These are phyloP conservation scores for Daphoenositta chrysoptera DNA, from an alignment of 2,113 vertebrate species.

Conservation along the genomic window DNA sequence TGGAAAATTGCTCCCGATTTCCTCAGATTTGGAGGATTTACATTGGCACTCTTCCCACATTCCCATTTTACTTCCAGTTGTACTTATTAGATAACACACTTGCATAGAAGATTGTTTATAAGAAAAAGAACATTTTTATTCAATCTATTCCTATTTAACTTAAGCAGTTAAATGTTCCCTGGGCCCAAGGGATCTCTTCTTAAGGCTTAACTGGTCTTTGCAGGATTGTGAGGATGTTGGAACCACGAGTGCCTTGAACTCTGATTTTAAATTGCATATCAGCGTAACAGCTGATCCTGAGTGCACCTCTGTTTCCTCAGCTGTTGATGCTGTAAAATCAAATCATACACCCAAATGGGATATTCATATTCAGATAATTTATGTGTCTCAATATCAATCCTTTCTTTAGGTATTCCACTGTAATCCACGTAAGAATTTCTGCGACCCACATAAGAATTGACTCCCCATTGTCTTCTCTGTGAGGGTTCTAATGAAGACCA, in stretches of 20 bases:
- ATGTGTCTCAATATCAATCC: not conserved
- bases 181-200: not conserved
- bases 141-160: not conserved
- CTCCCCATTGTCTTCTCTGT: not conserved
- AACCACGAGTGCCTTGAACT: fast-evolving
- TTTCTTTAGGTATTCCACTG: not conserved
- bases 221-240: not conserved
- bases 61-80: conserved; percentile 13
- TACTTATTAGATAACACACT: not conserved
- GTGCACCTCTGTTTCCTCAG: not conserved
- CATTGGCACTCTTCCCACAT: not conserved
- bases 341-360: not conserved
- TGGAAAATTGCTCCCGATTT: not conserved
- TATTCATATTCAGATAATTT: not conserved
- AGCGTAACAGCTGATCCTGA: not conserved
- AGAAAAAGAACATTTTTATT: not conserved
- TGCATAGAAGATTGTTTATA: not conserved
- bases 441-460: not conserved
- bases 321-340: not conserved
- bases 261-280: not conserved
- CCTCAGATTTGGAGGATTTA: conserved; percentile 16
- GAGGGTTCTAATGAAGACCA: not conserved
- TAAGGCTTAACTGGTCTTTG: not conserved
- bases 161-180: not conserved
- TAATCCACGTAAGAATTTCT: not conserved